phyloP scores from a whole-genome alignment of 2,113 vertebrate species.

The Dipodomys spectabilis region DNA sequence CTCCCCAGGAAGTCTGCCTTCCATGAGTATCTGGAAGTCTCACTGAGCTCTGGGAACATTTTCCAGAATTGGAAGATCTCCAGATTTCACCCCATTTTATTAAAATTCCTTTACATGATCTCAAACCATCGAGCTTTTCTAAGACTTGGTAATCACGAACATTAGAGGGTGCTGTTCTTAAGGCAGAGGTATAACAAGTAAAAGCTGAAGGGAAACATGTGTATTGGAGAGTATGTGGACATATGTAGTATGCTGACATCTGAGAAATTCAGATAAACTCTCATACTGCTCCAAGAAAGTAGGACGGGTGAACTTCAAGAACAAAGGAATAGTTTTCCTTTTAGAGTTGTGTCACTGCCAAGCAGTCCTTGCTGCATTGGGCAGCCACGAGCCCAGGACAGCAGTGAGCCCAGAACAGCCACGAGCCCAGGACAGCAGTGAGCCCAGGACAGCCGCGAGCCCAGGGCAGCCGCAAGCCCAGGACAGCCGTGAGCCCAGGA shows the following conservation, averaged over 20 bases:
- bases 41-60: not conserved
- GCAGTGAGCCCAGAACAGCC: no score
- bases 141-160: not conserved
- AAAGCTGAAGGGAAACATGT: not conserved
- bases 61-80: not conserved
- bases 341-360: not conserved
- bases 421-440: no score
- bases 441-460: no score
- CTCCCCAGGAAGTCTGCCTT: constrained; percentile 24
- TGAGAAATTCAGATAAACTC: not conserved
- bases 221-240: not conserved
- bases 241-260: no score
- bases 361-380: not conserved
- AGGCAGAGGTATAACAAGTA: not conserved
- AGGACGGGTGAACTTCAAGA: not conserved
- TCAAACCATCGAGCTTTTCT: not conserved
- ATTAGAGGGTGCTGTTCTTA: not conserved
- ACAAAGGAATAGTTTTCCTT: constrained; percentile 9
- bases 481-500: no score
- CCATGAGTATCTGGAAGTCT: not conserved
- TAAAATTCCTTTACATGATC: constrained; percentile 30
- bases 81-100: not conserved
- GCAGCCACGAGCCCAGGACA: not conserved
- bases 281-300: not conserved
- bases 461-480: no score